Evolutionary conservation across 2,888 invertebrate genomes (phyloP), one percentile per base, ranked within the genome.

Genomic region (Pristionchus mayeri): DNA sequence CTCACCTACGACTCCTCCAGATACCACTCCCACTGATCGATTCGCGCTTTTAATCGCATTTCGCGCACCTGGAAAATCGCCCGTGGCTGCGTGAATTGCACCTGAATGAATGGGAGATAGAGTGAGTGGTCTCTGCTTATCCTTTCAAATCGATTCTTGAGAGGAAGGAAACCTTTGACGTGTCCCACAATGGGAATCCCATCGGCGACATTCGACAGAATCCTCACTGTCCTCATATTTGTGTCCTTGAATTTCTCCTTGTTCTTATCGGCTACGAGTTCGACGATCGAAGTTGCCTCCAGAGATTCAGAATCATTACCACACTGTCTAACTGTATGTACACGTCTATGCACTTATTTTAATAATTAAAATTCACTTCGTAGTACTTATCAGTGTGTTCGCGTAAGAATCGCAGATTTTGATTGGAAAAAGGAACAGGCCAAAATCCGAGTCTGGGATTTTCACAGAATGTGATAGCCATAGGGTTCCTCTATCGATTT

Each of bases 1-100:
- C 60, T 63, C 30, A 82, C 81, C 81, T 0, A 75, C 85, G 4
- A 85, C 83, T 52, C 86, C 86, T 34, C 86, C 81, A 1, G 44
- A 44, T 4, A 48, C 81, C 16, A 82, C 81, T 40, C 81, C 81
- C 27, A 52, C 52, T 30, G 81, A 82, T 63, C 81, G 60, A 82
- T 82, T 82, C 24, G 81, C 81, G 18, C 63, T 63, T 48, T 82
- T 82, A 63, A 82, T 82, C 48, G 81, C 81, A 21, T 82, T 82
- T 50, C 48, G n/a, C 21, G 63, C 63, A 13, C 81, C 81, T 18
- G 44, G 40, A 13, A 30, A 48, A 50, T 82, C 81, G 44, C 81
- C 81, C 3, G 81, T 48, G 0, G 57, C 81, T 3, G 81, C 81
- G 24, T 82, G 81, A 63, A 82, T 82, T n/a, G 81, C 81, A 0